A percentile compares a stretch with the other conserved stretches of the same genome.
These are phyloP conservation scores for Brachionus manjavacas DNA, from an alignment of 1,140 invertebrate species.

Conservation along the genomic window DNA sequence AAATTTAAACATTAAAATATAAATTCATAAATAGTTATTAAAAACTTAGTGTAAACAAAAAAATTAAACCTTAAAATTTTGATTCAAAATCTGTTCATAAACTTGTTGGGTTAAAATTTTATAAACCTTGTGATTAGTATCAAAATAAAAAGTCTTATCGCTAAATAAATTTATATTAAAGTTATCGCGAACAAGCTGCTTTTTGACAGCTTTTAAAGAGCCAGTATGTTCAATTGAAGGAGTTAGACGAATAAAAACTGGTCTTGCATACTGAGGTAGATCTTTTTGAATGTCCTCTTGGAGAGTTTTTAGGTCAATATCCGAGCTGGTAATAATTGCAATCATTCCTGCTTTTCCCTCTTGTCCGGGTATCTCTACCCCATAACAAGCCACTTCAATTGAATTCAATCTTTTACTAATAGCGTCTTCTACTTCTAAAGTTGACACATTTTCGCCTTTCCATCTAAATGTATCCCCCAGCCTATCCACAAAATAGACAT, in stretches of 20 bases:
- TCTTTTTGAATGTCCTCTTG: neutral
- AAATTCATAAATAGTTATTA: neutral
- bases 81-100: neutral
- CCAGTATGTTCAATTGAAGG: slow-evolving; percentile 11
- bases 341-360: slow-evolving; percentile 40
- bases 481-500: slow-evolving; percentile 89
- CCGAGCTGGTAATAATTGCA: neutral
- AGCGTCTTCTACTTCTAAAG: slow-evolving; percentile 88
- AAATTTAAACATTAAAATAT: neutral
- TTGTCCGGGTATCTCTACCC: slow-evolving; percentile 70
- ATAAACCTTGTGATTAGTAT: neutral
- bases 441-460: slow-evolving; percentile 98
- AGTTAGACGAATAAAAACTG: slow-evolving; percentile 35
- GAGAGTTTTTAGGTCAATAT: slow-evolving; percentile 10
- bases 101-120: neutral
- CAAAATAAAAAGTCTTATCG: slow-evolving; percentile 25
- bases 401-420: slow-evolving; percentile 64
- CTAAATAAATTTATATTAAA: neutral
- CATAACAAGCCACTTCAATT: slow-evolving; percentile 85
- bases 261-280: slow-evolving; percentile 23
- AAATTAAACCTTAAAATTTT: neutral
- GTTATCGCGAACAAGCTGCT: neutral
- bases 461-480: slow-evolving; percentile 92
- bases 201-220: slow-evolving; percentile 30
- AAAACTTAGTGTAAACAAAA: neutral